Evolutionary conservation across 2,797 vertebrate genomes (phyloP), one percentile per base, ranked within the genome.

Genomic region (Etheostoma perlongum): DNA sequence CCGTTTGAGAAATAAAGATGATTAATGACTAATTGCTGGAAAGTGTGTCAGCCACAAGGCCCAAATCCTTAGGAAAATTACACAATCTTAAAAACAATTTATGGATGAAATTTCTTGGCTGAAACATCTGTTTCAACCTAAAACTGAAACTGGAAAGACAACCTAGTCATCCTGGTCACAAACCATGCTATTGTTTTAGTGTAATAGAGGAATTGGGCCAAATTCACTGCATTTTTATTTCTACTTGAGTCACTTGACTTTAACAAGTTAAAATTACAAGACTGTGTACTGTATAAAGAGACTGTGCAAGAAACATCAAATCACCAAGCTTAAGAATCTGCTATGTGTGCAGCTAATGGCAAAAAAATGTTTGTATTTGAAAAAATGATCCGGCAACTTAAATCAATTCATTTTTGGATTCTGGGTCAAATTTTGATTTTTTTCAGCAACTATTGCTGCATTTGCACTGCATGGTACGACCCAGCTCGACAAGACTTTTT

Each of bases 11-110:
- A 82, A 87, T 75, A 74, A 65, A 80, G 42, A 71, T 27, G 71
- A 83, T 75, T 57, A 52, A 19, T 61, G 55, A 75, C 27, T 46
- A 59, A 72, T 82, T 76, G 42, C 60, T 72, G 62, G 30, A 67
- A 73, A 74, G 12, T 3, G 5, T 0, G 19, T 70, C 11, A 72
- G 16, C 1, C 42, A 66, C 58, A 70, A 5, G 12, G 10, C n/a
- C n/a, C 48, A 30, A 33, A 57, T 72, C 36, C 40, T 71, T 21
- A 65, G 67, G 58, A 55, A 21, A 30, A 54, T 55, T 9, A 66
- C 21, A 48, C 15, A 74, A 60, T 48, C 12, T 47, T 9, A 40
- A 21, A 61, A 74, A 49, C 14, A 70, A 75, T 74, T 74, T 18
- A 44, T 4, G 13, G 25, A 13, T 66, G 0, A n/a, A 60, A 36